Base-by-base conservation (phyloP, 1,140 invertebrate genomes). In the Drosophila kikkawai region DNA sequence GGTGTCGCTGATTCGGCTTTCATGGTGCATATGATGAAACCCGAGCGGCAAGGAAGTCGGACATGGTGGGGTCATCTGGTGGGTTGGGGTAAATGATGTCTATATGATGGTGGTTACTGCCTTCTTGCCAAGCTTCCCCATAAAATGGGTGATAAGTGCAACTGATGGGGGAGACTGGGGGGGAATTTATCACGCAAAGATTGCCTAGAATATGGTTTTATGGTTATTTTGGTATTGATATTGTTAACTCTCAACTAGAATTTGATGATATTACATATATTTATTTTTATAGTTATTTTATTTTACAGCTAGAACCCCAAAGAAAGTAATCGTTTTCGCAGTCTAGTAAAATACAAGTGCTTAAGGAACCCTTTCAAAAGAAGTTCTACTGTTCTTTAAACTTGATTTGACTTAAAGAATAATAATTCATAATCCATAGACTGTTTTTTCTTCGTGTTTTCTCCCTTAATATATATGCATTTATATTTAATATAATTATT, bases 11-110 rank as follows among this genome's bases (percentile, higher is more conserved):
- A 17, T 36, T 32, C 29, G 63, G 32, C 57, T 61, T 41, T n/a
- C 32, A 57, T 58, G 47, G 51, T n/a, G 34, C 32, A 63, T 17
- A 41, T 36, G 39, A 39, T 66, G 44, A 76, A 48, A 42, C 26
- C 41, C 7, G 13, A 7, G 32, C 37, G 13, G 36, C 34, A 44
- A n/a, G 19, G 15, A 47, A 11, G 34, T 22, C 12, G 4, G 11
- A 37, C 12, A 55, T 55, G 4, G 2, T 7, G 9, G 17, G 44
- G 44, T 47, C 12, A 41, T 41, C 6, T 41, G 7, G 0, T 19
- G 17, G 17, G 1, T 22, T 15, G 4, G 12, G 17, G 34, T 37
- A 19, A 37, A 37, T 55, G 0, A 55, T 55, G 13, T 37, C 34
- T 55, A 55, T 55, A 39, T 39, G 53, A 1, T 0, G 13, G 34